A percentile compares a stretch with the other conserved stretches of the same genome.
Evolutionary conservation across 2,797 vertebrate genomes (phyloP).

Genomic region (Sphenodon punctatus): DNA sequence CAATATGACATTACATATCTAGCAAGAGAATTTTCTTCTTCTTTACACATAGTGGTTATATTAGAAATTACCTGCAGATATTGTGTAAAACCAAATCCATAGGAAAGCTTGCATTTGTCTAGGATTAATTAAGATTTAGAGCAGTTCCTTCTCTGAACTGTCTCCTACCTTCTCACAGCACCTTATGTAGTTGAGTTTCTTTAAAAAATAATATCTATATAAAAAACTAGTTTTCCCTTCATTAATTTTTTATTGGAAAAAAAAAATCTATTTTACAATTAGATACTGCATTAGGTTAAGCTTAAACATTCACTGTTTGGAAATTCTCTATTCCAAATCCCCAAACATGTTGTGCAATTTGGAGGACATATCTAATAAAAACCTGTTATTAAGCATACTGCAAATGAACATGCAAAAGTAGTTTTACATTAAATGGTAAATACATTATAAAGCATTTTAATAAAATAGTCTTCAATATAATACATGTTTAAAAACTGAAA

Average conservation of each 20-base stretch:
- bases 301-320: conserved; percentile 69
- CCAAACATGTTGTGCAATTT: conserved; percentile 72
- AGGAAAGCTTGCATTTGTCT: conserved; percentile 66
- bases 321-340: conserved; percentile 58
- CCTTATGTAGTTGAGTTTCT: conserved; percentile 75
- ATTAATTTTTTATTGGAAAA: conserved; percentile 68
- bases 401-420: conserved; percentile 73
- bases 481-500: conserved; percentile 76
- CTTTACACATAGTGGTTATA: conserved; percentile 74
- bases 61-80: conserved; percentile 54
- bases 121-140: conserved; percentile 60
- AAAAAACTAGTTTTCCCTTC: conserved; percentile 57
- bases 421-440: conserved; percentile 69
- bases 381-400: conserved; percentile 52
- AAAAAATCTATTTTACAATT: conserved; percentile 70
- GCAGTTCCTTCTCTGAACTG: conserved; percentile 55
- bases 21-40: conserved; percentile 14
- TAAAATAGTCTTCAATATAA: conserved; percentile 80
- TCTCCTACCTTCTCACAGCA: conserved; percentile 71
- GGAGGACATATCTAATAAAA: conserved; percentile 69
- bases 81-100: conserved; percentile 65
- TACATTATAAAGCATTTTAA: conserved; percentile 78
- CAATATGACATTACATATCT: conserved; percentile 44
- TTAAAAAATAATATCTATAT: conserved; percentile 71
- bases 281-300: conserved; percentile 73